phyloP scores from a whole-genome alignment of 2,888 invertebrate genomes.

The Patella pellucida region DNA sequence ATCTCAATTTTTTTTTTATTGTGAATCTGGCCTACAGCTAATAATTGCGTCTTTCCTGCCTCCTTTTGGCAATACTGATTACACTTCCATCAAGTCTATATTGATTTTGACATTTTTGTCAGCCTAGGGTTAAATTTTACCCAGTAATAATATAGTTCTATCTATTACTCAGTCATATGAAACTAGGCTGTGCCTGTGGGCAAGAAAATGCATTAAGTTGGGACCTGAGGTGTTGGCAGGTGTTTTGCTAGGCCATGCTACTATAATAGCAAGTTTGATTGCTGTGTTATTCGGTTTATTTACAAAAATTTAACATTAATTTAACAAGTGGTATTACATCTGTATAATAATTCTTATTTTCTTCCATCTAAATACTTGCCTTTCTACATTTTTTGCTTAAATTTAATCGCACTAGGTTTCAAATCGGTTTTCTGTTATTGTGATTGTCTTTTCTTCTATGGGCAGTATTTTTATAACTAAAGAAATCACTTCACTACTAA shows the following conservation, averaged over 20 bases:
- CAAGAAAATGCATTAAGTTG: slow-evolving; percentile 25
- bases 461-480: no score
- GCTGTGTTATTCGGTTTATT: no score
- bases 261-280: slow-evolving; percentile 5
- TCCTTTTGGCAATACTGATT: slow-evolving; percentile 33
- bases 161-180: slow-evolving; percentile 24
- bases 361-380: no score
- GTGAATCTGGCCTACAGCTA: neutral
- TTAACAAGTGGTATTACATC: no score
- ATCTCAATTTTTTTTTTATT: slow-evolving; percentile 9
- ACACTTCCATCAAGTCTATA: slow-evolving; percentile 40
- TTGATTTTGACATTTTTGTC: slow-evolving; percentile 31
- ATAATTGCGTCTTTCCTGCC: slow-evolving; percentile 3
- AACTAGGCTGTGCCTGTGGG: slow-evolving; percentile 15
- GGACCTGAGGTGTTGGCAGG: slow-evolving; percentile 17
- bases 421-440: no score
- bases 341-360: no score
- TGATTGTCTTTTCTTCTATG: no score
- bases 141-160: slow-evolving; percentile 28
- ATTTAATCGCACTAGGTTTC: no score
- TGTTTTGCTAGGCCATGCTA: slow-evolving; percentile 20
- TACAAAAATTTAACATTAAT: no score
- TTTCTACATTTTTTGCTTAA: no score
- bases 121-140: slow-evolving; percentile 16
- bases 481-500: no score